Evolutionary conservation across 2,113 vertebrate species (phyloP).

Genomic region (Corythornis madagascariensis): DNA sequence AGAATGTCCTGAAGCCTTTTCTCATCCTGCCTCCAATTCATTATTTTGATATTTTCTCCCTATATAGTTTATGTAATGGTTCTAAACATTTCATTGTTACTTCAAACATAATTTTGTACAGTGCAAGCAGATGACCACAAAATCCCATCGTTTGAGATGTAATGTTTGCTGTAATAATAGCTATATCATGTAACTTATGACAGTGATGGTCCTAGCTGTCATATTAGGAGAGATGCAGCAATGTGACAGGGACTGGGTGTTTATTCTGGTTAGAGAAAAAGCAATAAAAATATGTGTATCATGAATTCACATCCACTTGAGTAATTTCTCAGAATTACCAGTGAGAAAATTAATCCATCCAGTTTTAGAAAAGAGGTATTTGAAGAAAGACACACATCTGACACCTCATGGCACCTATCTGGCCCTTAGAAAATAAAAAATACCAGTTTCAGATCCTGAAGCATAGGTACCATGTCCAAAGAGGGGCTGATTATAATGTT

Average conservation of each 20-base stretch:
- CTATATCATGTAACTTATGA: constrained; percentile 1
- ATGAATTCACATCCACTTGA: constrained; percentile 1
- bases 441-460: not conserved
- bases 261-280: not conserved
- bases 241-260: not conserved
- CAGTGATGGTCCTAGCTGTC: constrained; percentile 32
- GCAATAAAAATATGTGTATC: not conserved
- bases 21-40: fast-evolving
- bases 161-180: constrained; percentile 24
- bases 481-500: not conserved
- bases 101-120: constrained; percentile 29
- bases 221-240: not conserved
- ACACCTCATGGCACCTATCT: not conserved
- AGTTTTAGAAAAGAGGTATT: not conserved
- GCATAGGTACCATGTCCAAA: not conserved
- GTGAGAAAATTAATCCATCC: not conserved
- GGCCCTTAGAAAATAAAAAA: not conserved
- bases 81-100: constrained; percentile 37
- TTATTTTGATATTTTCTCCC: constrained; percentile 8
- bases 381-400: not conserved
- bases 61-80: constrained; percentile 3
- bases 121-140: not conserved
- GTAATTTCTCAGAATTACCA: constrained; percentile 5
- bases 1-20: not conserved
- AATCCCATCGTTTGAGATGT: constrained; percentile 9